A percentile compares a stretch with the other conserved stretches of the same genome.
phyloP scores from a whole-genome alignment of 1,140 invertebrate species.

The Caenorhabditis latens region DNA sequence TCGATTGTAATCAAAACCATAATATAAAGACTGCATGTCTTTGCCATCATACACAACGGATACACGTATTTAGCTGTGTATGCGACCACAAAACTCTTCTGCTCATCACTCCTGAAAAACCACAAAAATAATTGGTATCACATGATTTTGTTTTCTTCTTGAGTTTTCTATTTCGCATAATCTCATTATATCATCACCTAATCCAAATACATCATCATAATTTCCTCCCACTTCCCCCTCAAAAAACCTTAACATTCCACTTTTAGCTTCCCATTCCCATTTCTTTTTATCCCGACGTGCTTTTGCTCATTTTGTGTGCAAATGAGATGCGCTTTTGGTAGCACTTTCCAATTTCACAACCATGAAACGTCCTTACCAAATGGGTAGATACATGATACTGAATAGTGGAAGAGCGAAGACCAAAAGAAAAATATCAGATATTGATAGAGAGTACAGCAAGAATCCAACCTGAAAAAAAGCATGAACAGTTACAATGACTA shows the following conservation, averaged over 20 bases:
- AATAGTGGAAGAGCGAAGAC: conserved; percentile 43
- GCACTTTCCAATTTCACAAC: conserved; percentile 34
- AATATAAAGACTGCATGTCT: conserved; percentile 44
- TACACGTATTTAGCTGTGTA: conserved; percentile 46
- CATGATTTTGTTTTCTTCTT: neutral
- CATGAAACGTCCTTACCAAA: conserved; percentile 7
- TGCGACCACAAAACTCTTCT: conserved; percentile 28
- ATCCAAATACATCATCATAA: conserved; percentile 6
- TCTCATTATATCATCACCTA: neutral
- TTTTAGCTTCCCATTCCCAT: neutral
- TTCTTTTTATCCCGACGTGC: neutral
- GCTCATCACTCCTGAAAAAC: conserved; percentile 44
- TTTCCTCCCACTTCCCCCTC: neutral
- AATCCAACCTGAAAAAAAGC: conserved; percentile 10
- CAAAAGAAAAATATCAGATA: conserved; percentile 34
- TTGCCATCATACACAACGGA: conserved; percentile 48
- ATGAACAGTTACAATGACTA: too few relatives aligned
- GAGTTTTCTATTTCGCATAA: neutral
- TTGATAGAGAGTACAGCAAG: conserved; percentile 30
- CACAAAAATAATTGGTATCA: neutral
- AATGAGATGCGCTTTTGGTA: conserved; percentile 3
- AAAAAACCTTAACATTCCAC: neutral
- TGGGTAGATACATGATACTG: conserved; percentile 51
- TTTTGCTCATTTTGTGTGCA: conserved; percentile 49
- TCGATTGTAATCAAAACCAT: conserved; percentile 43